Conservation (phyloP, 1,140 invertebrate genomes). For the Nasonia vitripennis region DNA sequence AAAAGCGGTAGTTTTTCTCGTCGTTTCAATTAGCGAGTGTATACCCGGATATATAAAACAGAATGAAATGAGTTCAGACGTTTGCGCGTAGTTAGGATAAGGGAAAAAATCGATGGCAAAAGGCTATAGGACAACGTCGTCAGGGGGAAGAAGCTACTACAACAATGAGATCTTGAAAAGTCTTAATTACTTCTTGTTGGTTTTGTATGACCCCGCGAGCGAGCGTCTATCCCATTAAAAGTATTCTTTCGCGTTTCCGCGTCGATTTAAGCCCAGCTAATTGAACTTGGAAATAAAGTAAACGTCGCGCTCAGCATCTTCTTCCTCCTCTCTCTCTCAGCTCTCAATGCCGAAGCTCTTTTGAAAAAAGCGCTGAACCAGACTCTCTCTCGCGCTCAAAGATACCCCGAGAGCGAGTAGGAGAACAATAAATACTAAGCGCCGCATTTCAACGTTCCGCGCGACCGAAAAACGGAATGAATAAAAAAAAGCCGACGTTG, state of each 20-base stretch:
- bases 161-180: constrained; percentile 3
- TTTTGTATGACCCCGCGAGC: background rate
- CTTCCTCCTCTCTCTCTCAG: background rate
- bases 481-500: no score
- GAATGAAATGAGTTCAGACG: background rate
- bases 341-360: background rate
- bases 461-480: no score
- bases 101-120: background rate
- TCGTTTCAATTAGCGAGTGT: background rate
- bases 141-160: background rate
- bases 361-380: background rate
- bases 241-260: background rate
- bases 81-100: background rate
- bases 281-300: constrained; percentile 37
- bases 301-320: background rate
- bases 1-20: background rate
- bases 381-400: background rate
- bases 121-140: no score
- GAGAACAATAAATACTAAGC: no score
- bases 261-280: constrained; percentile 22
- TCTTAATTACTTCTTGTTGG: constrained; percentile 29
- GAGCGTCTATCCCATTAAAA: constrained; percentile 19
- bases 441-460: no score
- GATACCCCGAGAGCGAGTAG: background rate
- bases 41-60: background rate